Conservation (phyloP, 2,888 invertebrate species). For the Limnephilus marmoratus region DNA sequence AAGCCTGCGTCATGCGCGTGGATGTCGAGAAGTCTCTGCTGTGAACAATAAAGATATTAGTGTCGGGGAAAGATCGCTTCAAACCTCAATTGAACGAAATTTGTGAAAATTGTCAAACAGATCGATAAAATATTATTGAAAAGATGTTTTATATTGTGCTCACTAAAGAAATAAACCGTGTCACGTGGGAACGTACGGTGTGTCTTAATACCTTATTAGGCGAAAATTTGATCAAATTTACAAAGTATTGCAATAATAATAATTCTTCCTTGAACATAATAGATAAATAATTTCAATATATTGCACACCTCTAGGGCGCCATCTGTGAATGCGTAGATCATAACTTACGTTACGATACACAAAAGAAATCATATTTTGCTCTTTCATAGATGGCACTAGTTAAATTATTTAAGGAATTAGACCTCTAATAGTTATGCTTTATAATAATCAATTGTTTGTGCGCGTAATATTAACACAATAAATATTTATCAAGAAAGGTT, state of each 20-base stretch:
- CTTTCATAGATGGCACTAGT: too few relatives aligned
- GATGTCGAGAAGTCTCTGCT: conserved; percentile 65
- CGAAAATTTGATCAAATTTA: neutral
- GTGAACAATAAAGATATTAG: conserved; percentile 30
- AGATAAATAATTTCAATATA: too few relatives aligned
- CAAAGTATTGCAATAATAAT: neutral
- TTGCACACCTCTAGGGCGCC: too few relatives aligned
- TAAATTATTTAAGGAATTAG: too few relatives aligned
- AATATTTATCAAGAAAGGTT: too few relatives aligned
- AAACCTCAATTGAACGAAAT: neutral
- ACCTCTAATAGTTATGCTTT: too few relatives aligned
- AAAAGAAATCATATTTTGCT: too few relatives aligned
- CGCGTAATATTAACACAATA: too few relatives aligned
- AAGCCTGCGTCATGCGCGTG: conserved; percentile 64
- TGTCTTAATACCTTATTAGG: too few relatives aligned
- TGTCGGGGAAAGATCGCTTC: neutral
- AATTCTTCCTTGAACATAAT: neutral
- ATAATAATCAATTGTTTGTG: too few relatives aligned
- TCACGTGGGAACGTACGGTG: neutral
- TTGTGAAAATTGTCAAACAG: neutral
- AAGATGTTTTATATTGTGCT: neutral
- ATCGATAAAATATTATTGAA: neutral
- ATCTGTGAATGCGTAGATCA: too few relatives aligned
- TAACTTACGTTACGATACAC: too few relatives aligned
- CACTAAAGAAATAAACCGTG: neutral